phyloP scores from a whole-genome alignment of 2,888 invertebrate genomes.

The Scaptomyza caliginosa region DNA sequence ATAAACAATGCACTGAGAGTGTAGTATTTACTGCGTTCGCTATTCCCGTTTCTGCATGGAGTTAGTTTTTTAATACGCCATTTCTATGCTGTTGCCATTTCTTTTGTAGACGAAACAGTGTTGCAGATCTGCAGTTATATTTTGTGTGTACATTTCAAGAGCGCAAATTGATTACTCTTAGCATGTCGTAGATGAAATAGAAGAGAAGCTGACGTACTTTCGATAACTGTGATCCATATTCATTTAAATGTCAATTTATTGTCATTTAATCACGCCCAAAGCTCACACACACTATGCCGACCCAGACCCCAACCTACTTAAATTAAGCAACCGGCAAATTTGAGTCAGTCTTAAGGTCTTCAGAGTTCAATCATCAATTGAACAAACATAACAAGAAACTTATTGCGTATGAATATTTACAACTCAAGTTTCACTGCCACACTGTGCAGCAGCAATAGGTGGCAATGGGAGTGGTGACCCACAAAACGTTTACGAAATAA shows the following conservation, averaged over 20 bases:
- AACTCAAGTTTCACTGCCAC: background rate
- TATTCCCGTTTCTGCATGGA: background rate
- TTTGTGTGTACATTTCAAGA: no score
- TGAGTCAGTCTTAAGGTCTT: constrained; percentile 48
- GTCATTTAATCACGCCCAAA: constrained; percentile 46
- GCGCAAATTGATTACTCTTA: background rate
- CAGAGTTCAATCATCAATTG: constrained; percentile 66
- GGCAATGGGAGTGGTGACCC: constrained; percentile 41
- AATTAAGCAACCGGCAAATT: constrained; percentile 20
- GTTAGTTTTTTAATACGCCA: background rate
- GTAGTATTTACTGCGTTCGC: background rate
- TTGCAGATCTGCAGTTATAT: constrained; percentile 3
- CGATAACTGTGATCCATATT: constrained; percentile 38
- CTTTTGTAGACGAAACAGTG: background rate
- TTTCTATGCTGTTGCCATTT: background rate
- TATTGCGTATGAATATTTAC: constrained; percentile 45
- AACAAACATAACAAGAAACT: constrained; percentile 42
- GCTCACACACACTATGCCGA: constrained; percentile 31
- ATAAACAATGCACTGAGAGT: background rate
- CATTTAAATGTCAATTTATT: constrained; percentile 52
- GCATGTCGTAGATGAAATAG: background rate
- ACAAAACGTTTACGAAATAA: constrained; percentile 39
- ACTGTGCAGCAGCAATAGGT: no score
- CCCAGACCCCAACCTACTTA: constrained; percentile 25
- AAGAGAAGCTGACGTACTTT: constrained; percentile 3